Conservation (phyloP, 2,797 vertebrate genomes). For the Ibycter americanus region DNA sequence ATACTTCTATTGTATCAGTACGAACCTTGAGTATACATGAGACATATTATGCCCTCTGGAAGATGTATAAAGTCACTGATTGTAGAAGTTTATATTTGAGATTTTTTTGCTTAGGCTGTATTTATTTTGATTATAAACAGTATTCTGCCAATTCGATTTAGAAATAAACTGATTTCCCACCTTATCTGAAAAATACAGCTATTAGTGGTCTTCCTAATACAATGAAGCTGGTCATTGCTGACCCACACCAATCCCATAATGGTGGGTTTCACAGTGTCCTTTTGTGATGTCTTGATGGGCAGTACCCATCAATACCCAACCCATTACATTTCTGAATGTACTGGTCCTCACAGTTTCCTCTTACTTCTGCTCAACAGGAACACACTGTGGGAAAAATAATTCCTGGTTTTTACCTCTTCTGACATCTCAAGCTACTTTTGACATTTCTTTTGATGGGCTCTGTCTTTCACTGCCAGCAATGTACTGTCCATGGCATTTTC, state of each 20-base stretch:
- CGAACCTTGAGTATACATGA: fast-evolving
- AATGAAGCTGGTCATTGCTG: fast-evolving
- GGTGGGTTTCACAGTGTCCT: background rate
- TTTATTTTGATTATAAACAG: background rate
- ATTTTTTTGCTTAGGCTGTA: background rate
- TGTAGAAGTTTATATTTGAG: background rate
- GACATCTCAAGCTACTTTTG: background rate
- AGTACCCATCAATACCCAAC: background rate
- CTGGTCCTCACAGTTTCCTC: background rate
- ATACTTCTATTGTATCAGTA: background rate
- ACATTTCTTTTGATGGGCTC: background rate
- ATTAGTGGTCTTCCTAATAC: background rate
- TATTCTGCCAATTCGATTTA: background rate
- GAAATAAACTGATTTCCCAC: background rate
- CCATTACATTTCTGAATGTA: background rate
- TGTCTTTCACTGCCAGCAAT: background rate
- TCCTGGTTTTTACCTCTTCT: background rate
- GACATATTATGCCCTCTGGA: background rate
- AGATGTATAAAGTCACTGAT: background rate
- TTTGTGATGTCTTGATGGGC: background rate
- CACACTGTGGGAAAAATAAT: background rate
- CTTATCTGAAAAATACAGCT: background rate
- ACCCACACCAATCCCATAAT: background rate
- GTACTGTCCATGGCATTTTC: background rate
- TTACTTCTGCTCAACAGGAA: background rate